Evolutionary conservation across 2,113 vertebrate species (phyloP).

Genomic region (Telmatochromis sp.): DNA sequence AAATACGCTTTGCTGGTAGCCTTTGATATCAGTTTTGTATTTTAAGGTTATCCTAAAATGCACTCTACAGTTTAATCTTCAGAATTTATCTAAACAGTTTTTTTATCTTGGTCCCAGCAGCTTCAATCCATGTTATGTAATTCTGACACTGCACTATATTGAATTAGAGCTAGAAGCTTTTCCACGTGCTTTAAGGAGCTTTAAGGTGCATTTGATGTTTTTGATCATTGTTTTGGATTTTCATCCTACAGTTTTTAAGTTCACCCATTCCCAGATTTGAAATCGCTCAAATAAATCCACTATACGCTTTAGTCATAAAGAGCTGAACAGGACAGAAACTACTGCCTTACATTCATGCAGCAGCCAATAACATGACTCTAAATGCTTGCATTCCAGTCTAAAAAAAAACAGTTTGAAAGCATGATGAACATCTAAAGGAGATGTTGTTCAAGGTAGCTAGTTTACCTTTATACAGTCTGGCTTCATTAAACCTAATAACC

Average conservation of each 20-base stretch:
- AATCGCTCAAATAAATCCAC: background rate
- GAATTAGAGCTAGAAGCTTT: background rate
- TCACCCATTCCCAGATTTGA: background rate
- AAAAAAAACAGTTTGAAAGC: background rate
- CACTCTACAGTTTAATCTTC: background rate
- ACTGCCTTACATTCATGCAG: background rate
- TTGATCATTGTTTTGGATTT: background rate
- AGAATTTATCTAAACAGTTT: background rate
- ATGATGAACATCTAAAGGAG: background rate
- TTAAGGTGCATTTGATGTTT: background rate
- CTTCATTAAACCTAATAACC: background rate
- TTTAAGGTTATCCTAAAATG: background rate
- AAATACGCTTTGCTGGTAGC: background rate
- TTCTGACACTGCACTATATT: background rate
- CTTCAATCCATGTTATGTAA: constrained; percentile 1
- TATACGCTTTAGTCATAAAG: background rate
- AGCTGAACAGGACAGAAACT: background rate
- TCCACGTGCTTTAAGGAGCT: background rate
- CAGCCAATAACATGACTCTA: background rate
- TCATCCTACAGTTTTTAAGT: background rate
- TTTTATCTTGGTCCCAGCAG: background rate
- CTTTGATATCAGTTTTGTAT: background rate
- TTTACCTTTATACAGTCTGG: background rate
- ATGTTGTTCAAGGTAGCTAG: background rate
- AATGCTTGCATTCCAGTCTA: background rate